Base-by-base conservation (phyloP, 2,113 vertebrate genomes). In the Tyrannus savana region DNA sequence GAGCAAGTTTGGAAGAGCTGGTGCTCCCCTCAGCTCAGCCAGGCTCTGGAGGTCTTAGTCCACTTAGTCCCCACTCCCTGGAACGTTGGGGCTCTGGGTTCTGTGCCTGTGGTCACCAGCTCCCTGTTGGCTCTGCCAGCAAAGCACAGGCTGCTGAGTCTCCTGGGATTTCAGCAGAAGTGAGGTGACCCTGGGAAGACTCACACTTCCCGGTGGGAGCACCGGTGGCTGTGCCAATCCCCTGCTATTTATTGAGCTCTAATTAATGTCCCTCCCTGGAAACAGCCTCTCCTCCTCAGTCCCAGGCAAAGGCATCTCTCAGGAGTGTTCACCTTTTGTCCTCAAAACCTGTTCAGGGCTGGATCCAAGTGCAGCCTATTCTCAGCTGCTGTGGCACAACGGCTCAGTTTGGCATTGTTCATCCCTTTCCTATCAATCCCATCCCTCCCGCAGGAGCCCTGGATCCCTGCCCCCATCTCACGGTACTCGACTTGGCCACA, bases 61-160 rank as follows among this genome's bases (percentile, higher is more conserved):
- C 4, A 4, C 11, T 7, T 7, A 33, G 39, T 66, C 24, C 25
- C 27, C 2, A 0, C 3, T 63, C 30, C 13, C 35, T 1, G 4
- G n/a, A 31, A n/a, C 0, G 0, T 2, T 55, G 30, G 24, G 14
- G 1, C 1, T 2, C 13, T 7, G 47, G 16, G 14, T 11, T 74
- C 69, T 1, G 3, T n/a, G 53, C 14, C 35, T 31, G 18, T 1
- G 9, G 6, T 11, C 47, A 23, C 24, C 3, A 4, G 44, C 2
- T 63, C 52, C 17, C 39, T 0, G 0, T 12, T 28, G 53, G 27
- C 19, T 73, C 49, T 91, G 49, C 15, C 49, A 25, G 33, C 21
- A 44, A 1, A 37, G 17, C 17, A 2, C 16, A 55, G 39, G 53
- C 49, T 73, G 58, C 27, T 0, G 3, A 35, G 14, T 15, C 13